Evolutionary conservation across 2,113 vertebrate species (phyloP).

Genomic region (Mystacornis crossleyi): DNA sequence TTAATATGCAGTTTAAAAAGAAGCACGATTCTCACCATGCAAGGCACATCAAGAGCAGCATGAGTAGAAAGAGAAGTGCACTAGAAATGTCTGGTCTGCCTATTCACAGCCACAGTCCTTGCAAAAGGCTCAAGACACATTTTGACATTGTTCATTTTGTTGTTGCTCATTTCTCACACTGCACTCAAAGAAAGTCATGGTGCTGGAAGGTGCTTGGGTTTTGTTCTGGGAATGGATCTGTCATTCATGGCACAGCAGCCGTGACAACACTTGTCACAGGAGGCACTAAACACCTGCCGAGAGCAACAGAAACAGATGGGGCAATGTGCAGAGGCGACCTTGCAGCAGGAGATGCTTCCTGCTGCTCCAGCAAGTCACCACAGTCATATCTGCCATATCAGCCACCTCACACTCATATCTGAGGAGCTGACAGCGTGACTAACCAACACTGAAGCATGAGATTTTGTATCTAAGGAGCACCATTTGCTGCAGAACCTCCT

Average conservation of each 20-base stretch:
- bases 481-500: background rate
- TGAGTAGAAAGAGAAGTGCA: background rate
- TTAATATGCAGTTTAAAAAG: background rate
- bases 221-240: background rate
- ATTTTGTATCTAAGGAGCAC: background rate
- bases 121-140: background rate
- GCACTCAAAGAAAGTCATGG: background rate
- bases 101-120: background rate
- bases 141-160: background rate
- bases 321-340: rapidly evolving
- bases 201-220: background rate
- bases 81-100: background rate
- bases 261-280: background rate
- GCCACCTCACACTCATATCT: rapidly evolving
- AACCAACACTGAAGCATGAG: background rate
- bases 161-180: background rate
- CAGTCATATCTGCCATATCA: background rate
- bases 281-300: background rate
- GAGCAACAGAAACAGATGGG: background rate
- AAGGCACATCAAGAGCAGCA: background rate
- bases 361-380: background rate
- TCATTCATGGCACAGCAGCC: background rate
- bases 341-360: background rate
- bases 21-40: background rate
- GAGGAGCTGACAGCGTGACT: background rate